Evolutionary conservation across 1,140 invertebrate species (phyloP).

Genomic region (Drosophila micromelanica): DNA sequence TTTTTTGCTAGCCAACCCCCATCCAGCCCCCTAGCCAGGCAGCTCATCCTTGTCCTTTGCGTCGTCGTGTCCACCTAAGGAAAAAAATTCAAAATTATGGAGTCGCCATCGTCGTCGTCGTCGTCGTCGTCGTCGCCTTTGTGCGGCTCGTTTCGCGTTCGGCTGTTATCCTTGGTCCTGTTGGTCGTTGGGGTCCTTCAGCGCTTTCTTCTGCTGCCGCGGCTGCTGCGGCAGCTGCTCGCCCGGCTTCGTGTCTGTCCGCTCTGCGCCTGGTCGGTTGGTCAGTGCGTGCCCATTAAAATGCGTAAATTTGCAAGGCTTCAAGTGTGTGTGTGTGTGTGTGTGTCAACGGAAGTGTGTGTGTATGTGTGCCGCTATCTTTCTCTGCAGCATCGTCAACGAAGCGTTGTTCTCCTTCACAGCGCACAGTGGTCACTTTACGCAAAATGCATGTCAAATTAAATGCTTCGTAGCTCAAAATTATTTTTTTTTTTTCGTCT

Average conservation of each 20-base stretch:
- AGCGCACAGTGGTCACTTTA: slow-evolving; percentile 17
- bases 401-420: neutral
- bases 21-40: neutral
- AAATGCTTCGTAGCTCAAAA: too few species aligned
- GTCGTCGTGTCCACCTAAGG: slow-evolving; percentile 30
- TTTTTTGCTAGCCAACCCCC: slow-evolving; percentile 7
- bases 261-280: slow-evolving; percentile 34
- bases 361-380: slow-evolving; percentile 23
- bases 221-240: neutral
- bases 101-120: slow-evolving; percentile 34
- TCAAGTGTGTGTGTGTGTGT: slow-evolving; percentile 14
- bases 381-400: slow-evolving; percentile 13
- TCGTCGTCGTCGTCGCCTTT: slow-evolving; percentile 20
- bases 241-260: slow-evolving; percentile 1
- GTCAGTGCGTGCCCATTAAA: slow-evolving; percentile 61
- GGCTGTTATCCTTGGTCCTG: slow-evolving; percentile 23
- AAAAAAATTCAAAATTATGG: slow-evolving; percentile 78
- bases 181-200: neutral
- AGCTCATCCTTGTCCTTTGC: slow-evolving; percentile 45
- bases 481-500: too few species aligned
- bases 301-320: slow-evolving; percentile 71
- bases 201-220: neutral
- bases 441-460: neutral
- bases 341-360: slow-evolving; percentile 10
- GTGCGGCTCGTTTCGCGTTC: slow-evolving; percentile 25